phyloP scores from a whole-genome alignment of 2,888 invertebrate genomes.

The Catocala sponsa region DNA sequence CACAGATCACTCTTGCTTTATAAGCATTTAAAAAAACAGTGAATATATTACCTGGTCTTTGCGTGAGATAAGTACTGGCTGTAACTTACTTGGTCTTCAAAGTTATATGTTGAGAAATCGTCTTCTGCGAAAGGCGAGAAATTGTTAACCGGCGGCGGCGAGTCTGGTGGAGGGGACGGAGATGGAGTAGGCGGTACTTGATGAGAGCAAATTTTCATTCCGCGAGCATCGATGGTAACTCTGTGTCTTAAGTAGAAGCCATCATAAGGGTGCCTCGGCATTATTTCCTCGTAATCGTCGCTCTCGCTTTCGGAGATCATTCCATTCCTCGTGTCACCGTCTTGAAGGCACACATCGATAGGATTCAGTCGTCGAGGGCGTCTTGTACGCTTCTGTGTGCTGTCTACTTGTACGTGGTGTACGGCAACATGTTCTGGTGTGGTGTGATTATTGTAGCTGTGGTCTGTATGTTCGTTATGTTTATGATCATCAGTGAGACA shows the following conservation, averaged over 20 bases:
- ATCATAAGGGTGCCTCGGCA: constrained; percentile 85
- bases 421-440: constrained; percentile 52
- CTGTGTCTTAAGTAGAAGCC: constrained; percentile 82
- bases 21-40: constrained; percentile 30
- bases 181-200: constrained; percentile 77
- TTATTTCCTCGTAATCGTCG: constrained; percentile 69
- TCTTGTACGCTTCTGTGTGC: constrained; percentile 53
- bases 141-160: constrained; percentile 59
- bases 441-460: constrained; percentile 11
- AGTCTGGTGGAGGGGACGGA: constrained; percentile 63
- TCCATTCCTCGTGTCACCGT: constrained; percentile 62
- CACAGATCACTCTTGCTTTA: constrained; percentile 24
- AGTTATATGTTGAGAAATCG: constrained; percentile 52
- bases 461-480: constrained; percentile 15
- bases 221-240: constrained; percentile 73
- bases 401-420: constrained; percentile 65
- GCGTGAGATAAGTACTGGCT: constrained; percentile 24
- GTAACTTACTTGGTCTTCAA: constrained; percentile 74
- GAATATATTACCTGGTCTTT: constrained; percentile 40
- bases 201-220: constrained; percentile 80
- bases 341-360: constrained; percentile 45
- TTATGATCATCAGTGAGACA: constrained; percentile 16
- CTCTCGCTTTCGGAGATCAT: constrained; percentile 66
- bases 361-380: constrained; percentile 45
- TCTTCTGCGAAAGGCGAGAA: constrained; percentile 48